Evolutionary conservation across 1,140 invertebrate species (phyloP).

Genomic region (Drosophila melanica): DNA sequence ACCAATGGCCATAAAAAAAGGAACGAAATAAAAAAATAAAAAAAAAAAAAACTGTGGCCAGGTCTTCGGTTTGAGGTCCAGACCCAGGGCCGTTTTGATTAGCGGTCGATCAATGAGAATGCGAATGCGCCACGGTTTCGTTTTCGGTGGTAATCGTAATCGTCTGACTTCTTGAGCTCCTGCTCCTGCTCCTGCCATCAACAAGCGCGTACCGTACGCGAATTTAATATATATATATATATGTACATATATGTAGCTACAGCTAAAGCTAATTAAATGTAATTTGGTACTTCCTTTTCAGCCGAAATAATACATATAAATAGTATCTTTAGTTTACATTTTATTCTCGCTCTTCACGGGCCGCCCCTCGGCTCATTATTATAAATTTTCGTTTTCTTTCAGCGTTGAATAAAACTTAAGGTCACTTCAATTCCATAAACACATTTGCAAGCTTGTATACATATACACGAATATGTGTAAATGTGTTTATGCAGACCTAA

Average conservation of each 20-base stretch:
- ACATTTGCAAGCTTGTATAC: background rate
- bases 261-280: constrained; percentile 82
- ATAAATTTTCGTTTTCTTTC: constrained; percentile 80
- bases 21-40: background rate
- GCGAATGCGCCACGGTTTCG: constrained; percentile 44
- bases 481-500: constrained; percentile 5
- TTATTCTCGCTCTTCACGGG: constrained; percentile 49
- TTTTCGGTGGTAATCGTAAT: constrained; percentile 76
- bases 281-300: constrained; percentile 84
- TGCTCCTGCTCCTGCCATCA: constrained; percentile 48
- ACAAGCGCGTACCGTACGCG: constrained; percentile 69
- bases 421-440: constrained; percentile 50
- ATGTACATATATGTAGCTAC: constrained; percentile 31
- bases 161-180: constrained; percentile 73
- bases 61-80: constrained; percentile 37
- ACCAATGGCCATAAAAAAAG: constrained; percentile 47
- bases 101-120: constrained; percentile 48
- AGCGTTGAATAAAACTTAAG: constrained; percentile 42
- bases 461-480: constrained; percentile 41
- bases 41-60: background rate
- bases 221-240: constrained; percentile 56
- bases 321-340: constrained; percentile 82
- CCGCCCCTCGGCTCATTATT: constrained; percentile 56
- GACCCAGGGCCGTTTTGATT: constrained; percentile 41
- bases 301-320: constrained; percentile 82